A percentile compares a stretch with the other conserved stretches of the same genome.
Evolutionary conservation across 92 coral and sea anemone species (phyloP).

Genomic region (Diadumene lineata): DNA sequence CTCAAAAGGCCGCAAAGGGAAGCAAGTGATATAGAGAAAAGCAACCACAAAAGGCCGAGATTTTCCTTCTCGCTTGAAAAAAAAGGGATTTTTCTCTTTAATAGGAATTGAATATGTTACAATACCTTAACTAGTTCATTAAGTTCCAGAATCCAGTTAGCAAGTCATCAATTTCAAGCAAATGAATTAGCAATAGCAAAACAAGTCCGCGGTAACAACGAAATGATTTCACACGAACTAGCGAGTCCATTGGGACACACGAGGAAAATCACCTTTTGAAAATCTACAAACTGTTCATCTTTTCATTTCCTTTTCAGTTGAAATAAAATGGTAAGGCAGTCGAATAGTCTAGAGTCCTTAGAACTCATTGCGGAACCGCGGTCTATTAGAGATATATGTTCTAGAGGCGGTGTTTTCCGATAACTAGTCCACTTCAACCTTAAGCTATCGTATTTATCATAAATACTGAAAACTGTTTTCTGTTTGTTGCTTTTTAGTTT

Average conservation of each 20-base stretch:
- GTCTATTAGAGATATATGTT: slow-evolving; percentile 10
- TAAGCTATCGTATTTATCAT: background rate
- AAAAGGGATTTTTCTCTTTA: background rate
- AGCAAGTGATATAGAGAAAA: too few relatives aligned
- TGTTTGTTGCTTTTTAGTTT: slow-evolving; percentile 3
- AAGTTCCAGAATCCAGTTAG: background rate
- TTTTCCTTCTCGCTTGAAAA: background rate
- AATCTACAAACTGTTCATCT: background rate
- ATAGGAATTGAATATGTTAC: background rate
- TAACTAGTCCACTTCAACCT: background rate
- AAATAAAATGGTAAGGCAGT: background rate
- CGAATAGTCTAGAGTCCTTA: slow-evolving; percentile 1
- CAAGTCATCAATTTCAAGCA: slow-evolving; percentile 5
- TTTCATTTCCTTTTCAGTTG: background rate
- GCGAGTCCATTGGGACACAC: too few relatives aligned
- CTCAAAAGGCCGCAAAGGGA: too few relatives aligned
- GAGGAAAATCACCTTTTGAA: too few relatives aligned
- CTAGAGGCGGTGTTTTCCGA: slow-evolving; percentile 7
- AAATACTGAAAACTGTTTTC: background rate
- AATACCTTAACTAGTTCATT: slow-evolving; percentile 5
- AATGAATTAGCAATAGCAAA: background rate
- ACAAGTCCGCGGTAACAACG: too few relatives aligned
- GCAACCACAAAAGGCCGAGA: too few relatives aligned
- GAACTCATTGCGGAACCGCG: background rate
- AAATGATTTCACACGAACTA: too few relatives aligned